Evolutionary conservation across 1,140 invertebrate genomes (phyloP), one percentile per base, ranked within the genome.

Genomic region (Drosophila funebris): DNA sequence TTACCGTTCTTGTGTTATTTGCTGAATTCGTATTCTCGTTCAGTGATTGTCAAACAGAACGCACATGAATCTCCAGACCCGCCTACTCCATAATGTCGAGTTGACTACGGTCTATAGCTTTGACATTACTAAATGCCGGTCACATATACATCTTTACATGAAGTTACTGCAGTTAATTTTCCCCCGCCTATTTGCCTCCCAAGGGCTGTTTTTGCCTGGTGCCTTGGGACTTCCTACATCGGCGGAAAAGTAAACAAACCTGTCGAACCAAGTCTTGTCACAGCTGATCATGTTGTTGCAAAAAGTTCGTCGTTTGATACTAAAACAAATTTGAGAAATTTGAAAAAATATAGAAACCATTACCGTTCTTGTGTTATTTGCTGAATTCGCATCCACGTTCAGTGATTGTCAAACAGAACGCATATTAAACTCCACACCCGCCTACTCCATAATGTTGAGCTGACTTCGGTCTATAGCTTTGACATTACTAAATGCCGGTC

Each of bases 401-500:
- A 82, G 82, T 52, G 78, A 89, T 85, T 85, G 89, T 90, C 89
- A 77, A 83, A 81, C 67, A 89, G 83, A 90, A 90, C 89, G 78
- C n/a, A 90, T 3, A 90, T 22, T 1, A 22, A 22, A 2, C 22
- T 2, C 22, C 22, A 22, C 2, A 22, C 22, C 22, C 22, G 22
- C 22, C 4, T 22, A 46, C 9, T 29, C 24, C 39, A 41, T 37
- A 43, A 16, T 31, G 46, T 50, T 31, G 46, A 50, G 46, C 14
- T 24, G 29, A 50, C 29, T 9, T 14, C 11, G 8, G 7, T 1
- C 46, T 24, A 50, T 9, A 24, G 27, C 46, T 53, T 1, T 31
- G 11, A 37, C 50, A 53, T 37, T 46, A 39, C 22, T 50, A 20
- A 36, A 16, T 29, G 16, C 36, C 24, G 36, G n/a, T 20, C 48